Base-by-base conservation (phyloP, 2,888 invertebrate genomes). In the Harpagoxenus sublaevis region DNA sequence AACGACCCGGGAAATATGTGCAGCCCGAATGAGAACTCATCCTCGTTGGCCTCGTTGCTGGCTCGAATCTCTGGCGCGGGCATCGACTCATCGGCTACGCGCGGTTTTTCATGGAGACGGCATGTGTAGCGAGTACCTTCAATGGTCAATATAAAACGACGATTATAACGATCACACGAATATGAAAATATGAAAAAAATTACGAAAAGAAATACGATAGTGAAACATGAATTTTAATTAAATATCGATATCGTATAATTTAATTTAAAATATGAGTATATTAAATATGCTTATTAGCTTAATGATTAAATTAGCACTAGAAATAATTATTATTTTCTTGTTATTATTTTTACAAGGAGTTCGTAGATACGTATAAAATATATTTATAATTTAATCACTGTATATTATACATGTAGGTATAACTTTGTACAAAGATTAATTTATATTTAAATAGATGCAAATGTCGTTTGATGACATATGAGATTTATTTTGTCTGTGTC, bases 1-100 rank as follows among this genome's bases (percentile, higher is more conserved):
- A 89, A 90, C 86, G 85, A 77, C 62, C 85, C 73, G 86, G 28
- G 79, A 84, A 86, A 68, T 79, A 79, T 73, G 74, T 79, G 55
- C 57, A 18, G 60, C 48, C 60, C 35, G 60, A 79, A 79, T 79
- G 74, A 79, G 74, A 4, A 42, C 15, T 60, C 74, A 60, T 73
- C 18, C 35, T 35, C 9, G 60, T 79, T 23, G 35, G 71, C 23
- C 23, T 23, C 23, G 23, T 23, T 23, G 23, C 48, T 48, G 35
- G 35, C 45, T 60, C 12, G n/a, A 28, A n/a, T 48, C 48, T 79
- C 23, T 48, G 9, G 23, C 48, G 48, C 48, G 48, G 12, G 8
- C 48, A 48, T 73, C 12, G 74, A 73, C 60, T 48, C 23, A 23
- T 60, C 57, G 45, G 10, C 2, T 18, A 6, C 5, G 6, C 35